Evolutionary conservation across 2,797 vertebrate genomes (phyloP), one percentile per base, ranked within the genome.

Genomic region (Rhincodon typus): DNA sequence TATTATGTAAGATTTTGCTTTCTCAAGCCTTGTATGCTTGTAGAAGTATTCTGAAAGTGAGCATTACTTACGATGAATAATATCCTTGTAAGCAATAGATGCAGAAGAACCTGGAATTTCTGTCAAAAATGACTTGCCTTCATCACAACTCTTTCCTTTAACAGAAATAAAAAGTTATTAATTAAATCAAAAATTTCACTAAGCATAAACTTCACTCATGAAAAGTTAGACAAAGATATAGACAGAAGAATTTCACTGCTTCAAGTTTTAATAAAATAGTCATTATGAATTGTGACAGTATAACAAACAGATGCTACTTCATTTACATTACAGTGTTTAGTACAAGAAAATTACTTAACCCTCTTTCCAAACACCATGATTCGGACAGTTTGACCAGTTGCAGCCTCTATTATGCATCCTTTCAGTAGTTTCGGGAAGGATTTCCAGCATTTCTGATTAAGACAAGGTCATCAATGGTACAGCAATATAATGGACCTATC

Each of bases 141-240:
- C 98, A 50, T 99, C 99, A 95, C 99, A 99, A 96, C 98, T 98
- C 96, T 97, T 98, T 4, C 98, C 98, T 98, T 96, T 66, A 95
- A 96, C 15, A 72, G 53, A 95, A 95, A 53, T 95, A 12, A 93
- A 25, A 69, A 7, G 3, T 13, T 38, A 25, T 69, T 21, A 23
- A 66, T 57, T 62, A 91, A 66, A 57, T 57, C 30, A 88, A 66
- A 67, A n/a, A 42, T 38, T 69, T 69, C 21, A 93, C 19, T 21
- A 93, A 21, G n/a, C 62, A 93, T 66, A 91, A 34, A 38, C 10
- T 91, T 62, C 19, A 50, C 10, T 90, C 0, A 27, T 90, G 96
- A 95, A 96, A 1, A 0, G 46, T 50, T 50, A 50, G 46, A 46
- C 62, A 30, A 96, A 21, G 53, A 90, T 91, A n/a, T 25, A 94